Conservation (phyloP, 1,140 invertebrate species). For the Halesus radiatus region DNA sequence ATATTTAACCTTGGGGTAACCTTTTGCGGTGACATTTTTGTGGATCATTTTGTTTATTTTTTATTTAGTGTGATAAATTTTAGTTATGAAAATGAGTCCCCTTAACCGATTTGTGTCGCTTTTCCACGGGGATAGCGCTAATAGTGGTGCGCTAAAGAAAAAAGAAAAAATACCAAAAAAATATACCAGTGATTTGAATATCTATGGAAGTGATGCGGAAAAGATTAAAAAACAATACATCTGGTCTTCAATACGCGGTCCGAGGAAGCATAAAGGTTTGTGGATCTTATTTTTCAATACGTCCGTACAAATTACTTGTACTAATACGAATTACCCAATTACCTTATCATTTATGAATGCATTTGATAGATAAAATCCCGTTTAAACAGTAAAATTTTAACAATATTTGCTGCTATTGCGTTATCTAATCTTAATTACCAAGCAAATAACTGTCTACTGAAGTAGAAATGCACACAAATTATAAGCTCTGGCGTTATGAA, state of each 20-base stretch:
- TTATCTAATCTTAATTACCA: no score
- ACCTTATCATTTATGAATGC: no score
- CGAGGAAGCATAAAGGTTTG: slow-evolving; percentile 53
- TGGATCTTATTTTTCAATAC: neutral
- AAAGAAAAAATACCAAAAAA: slow-evolving; percentile 48
- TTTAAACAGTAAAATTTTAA: no score
- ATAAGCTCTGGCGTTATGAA: no score
- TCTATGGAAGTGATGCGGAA: slow-evolving; percentile 52
- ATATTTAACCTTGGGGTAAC: neutral
- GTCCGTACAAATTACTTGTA: no score
- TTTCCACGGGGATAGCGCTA: slow-evolving; percentile 52
- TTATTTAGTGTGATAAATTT: neutral
- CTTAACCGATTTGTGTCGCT: slow-evolving; percentile 53
- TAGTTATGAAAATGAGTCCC: slow-evolving; percentile 47
- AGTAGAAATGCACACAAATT: no score
- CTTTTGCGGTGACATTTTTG: no score
- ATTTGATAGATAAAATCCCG: no score
- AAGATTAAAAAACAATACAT: slow-evolving; percentile 55
- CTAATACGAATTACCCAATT: no score
- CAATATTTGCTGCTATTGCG: no score
- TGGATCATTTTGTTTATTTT: neutral
- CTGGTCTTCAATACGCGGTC: slow-evolving; percentile 53
- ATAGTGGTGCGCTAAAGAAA: slow-evolving; percentile 43
- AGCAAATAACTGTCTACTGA: no score
- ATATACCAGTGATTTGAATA: slow-evolving; percentile 56